Evolutionary conservation across 2,888 invertebrate species (phyloP), one percentile per base, ranked within the genome.

Genomic region (Cryptocephalus moraei): DNA sequence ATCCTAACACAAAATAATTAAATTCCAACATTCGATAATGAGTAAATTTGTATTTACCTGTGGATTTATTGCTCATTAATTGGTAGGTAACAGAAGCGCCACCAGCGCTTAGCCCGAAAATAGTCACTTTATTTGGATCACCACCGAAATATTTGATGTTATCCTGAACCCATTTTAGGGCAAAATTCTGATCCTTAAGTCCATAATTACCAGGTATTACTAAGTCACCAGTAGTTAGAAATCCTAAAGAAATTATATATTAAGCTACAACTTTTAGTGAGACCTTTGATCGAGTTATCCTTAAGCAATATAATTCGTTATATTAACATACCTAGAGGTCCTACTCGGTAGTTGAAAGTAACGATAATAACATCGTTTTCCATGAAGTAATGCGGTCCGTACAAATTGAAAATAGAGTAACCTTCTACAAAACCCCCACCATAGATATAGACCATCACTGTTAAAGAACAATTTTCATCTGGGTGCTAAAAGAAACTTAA

Each of bases 381-480:
- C 55, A 70, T 62, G 8, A 68, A 52, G 33, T 60, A 60, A 45
- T 64, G 55, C 1, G 71, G 69, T 9, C 68, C 69, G 34, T 56
- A 60, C 8, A 42, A 40, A 14, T 62, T 52, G 11, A 49, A 49
- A 36, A 39, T 43, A 4, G 62, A 63, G n/a, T 56, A 48, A 1
- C 71, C 70, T 22, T 54, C 55, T 50, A 65, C 62, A 51, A 67
- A 71, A 8, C 64, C 68, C 8, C 72, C 72, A 2, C 70, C 69
- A 50, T 71, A 69, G 41, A 71, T 63, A 48, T 60, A 66, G 10
- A 70, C 60, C 48, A 72, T 58, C 0, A 72, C 71, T 12, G 72
- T 68, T 42, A 69, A 47, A 8, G 55, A 43, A 13, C 52, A 12
- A 1, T 47, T 45, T 13, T 41, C 38, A 9, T 48, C 38, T 33